Conservation (phyloP, 2,888 invertebrate genomes). For the Polyploca ridens region DNA sequence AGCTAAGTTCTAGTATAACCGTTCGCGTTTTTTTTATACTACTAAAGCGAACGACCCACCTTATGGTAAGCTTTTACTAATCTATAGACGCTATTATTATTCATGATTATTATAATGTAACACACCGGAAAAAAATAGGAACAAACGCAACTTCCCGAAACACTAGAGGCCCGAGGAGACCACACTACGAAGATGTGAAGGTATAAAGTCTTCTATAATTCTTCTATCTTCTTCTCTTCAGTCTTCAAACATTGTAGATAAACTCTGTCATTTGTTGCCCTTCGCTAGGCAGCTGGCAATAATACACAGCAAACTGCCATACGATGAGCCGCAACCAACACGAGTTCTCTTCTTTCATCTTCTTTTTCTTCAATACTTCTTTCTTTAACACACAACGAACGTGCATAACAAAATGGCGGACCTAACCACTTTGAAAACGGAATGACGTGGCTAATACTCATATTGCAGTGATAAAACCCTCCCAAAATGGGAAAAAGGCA, state of each 20-base stretch:
- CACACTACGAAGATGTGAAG: too few species aligned
- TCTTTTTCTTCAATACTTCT: slow-evolving; percentile 19
- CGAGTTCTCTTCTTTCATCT: slow-evolving; percentile 53
- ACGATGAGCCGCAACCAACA: slow-evolving; percentile 84
- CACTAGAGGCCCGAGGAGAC: too few species aligned
- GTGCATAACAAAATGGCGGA: slow-evolving; percentile 19
- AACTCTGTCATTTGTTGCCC: slow-evolving; percentile 83
- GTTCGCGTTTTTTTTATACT: too few species aligned
- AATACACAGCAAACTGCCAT: slow-evolving; percentile 81
- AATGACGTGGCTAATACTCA: neutral
- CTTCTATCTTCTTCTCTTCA: slow-evolving; percentile 13
- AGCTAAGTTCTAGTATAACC: too few species aligned
- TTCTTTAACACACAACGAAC: slow-evolving; percentile 15
- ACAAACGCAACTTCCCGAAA: too few species aligned
- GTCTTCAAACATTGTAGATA: slow-evolving; percentile 43
- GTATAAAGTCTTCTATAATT: too few species aligned
- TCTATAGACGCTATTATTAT: too few species aligned
- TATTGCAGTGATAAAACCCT: too few species aligned
- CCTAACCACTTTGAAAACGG: neutral
- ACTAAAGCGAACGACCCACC: too few species aligned
- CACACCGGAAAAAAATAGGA: too few species aligned
- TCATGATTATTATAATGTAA: too few species aligned
- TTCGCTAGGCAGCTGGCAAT: slow-evolving; percentile 85
- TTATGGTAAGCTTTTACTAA: too few species aligned
- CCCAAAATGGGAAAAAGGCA: neutral